Evolutionary conservation across 1,140 invertebrate species (phyloP), one percentile per base, ranked within the genome.

Genomic region (Achatina immaculata): DNA sequence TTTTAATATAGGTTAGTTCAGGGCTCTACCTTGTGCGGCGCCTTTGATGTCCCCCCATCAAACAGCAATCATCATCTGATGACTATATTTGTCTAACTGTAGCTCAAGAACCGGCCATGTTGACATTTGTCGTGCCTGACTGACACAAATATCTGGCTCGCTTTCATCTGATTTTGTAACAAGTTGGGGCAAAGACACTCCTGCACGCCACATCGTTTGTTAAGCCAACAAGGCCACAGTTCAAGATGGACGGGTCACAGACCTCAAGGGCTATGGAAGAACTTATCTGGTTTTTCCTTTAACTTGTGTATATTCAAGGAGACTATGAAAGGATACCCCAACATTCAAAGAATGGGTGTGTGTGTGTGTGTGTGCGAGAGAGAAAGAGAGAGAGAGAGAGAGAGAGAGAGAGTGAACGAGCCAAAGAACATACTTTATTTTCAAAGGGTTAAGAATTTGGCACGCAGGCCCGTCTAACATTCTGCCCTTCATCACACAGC

Each of bases 11-110:
- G 58, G 28, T 62, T n/a, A 62, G 58, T 16, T 62, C 7, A 62
- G 19, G 9, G 16, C n/a, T 11, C 19, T 1, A 62, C n/a, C 28
- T 62, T 16, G 58, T 62, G 16, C n/a, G 28, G 0, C 28, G 1
- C 11, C 58, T 62, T 62, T 62, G 58, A 62, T 62, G 58, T 62
- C n/a, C 28, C 58, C n/a, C 16, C 58, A 31, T 62, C 58, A 62
- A 31, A 62, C 58, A 34, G n/a, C 21, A 62, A 34, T 62, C 28
- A 28, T 31, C 58, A 62, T 28, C 58, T 62, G 58, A 11, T 62
- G 28, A 28, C n/a, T 19, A 62, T 31, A 62, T 62, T 62, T 62
- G 58, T 62, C 58, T 9, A 2, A 31, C 28, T 34, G 28, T 31
- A 62, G 58, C 58, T 62, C 28, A 62, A 28, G 58, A 62, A 62